These are phyloP conservation scores for Corythucha ciliata DNA, from an alignment of 2,888 invertebrate species.

Conservation along the genomic window DNA sequence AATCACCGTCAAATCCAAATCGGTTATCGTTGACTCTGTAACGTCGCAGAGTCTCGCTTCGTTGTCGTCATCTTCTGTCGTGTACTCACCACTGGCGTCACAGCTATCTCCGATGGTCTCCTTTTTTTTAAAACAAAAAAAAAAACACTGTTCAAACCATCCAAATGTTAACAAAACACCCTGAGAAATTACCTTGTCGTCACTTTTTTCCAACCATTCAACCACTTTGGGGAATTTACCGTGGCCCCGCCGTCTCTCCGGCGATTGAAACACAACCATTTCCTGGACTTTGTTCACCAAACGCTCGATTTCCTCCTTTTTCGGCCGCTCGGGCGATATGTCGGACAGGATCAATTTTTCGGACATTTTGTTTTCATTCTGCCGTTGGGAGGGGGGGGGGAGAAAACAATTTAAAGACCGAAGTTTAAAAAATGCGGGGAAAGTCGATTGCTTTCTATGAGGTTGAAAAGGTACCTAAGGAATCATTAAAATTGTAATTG, in stretches of 20 bases:
- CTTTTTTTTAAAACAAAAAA: conserved; percentile 31
- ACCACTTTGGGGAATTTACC: conserved; percentile 27
- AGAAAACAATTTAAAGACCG: too few relatives aligned
- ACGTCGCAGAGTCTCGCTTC: conserved; percentile 48
- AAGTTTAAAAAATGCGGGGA: too few relatives aligned
- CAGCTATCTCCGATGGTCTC: conserved; percentile 61
- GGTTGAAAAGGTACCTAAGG: neutral
- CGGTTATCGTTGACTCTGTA: conserved; percentile 40
- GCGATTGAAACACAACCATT: conserved; percentile 44
- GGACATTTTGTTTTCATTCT: neutral
- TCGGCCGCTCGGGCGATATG: too few relatives aligned
- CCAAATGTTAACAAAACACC: neutral
- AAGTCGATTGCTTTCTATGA: neutral
- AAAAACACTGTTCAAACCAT: too few relatives aligned
- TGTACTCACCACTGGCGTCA: conserved; percentile 84
- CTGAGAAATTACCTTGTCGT: conserved; percentile 20
- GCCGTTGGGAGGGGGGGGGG: too few relatives aligned
- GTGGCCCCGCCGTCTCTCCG: conserved; percentile 20
- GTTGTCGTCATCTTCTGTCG: conserved; percentile 59
- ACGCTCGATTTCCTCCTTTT: conserved; percentile 52
- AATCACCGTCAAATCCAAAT: conserved; percentile 39
- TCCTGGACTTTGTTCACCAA: conserved; percentile 73
- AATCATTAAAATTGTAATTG: too few relatives aligned
- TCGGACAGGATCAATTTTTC: neutral
- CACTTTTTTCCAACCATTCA: conserved; percentile 32